phyloP scores from a whole-genome alignment of 2,113 vertebrate genomes.

The Indicator maculatus region DNA sequence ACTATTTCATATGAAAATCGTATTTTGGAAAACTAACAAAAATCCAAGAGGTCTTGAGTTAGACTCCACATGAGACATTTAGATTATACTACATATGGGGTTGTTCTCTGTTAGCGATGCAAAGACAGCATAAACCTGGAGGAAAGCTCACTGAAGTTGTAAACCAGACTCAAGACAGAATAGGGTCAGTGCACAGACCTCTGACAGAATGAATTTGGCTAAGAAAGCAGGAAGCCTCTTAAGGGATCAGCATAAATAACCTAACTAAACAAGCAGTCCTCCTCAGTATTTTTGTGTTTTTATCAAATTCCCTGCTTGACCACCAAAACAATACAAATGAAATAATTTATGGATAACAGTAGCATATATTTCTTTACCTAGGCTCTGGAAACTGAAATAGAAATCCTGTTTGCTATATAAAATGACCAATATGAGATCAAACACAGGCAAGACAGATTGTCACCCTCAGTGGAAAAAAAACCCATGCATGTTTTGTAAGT shows the following conservation, averaged over 20 bases:
- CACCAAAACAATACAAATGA: not conserved
- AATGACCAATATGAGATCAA: not conserved
- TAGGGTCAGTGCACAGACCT: not conserved
- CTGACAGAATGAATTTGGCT: not conserved
- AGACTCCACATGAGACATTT: accelerated
- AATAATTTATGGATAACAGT: not conserved
- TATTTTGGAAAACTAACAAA: not conserved
- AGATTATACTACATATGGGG: not conserved
- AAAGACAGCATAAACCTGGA: not conserved
- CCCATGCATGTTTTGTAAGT: accelerated
- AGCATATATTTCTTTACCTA: not conserved
- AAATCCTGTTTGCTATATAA: not conserved
- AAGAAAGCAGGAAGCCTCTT: not conserved
- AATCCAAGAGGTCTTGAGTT: not conserved
- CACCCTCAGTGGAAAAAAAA: not conserved
- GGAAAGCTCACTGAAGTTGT: not conserved
- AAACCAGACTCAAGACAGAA: not conserved
- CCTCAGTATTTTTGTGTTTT: not conserved
- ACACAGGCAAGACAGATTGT: not conserved
- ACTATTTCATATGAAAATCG: not conserved
- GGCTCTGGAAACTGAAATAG: not conserved
- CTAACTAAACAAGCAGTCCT: not conserved
- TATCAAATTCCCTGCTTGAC: not conserved
- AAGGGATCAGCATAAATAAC: not conserved
- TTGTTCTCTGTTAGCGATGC: not conserved